Conservation (phyloP, 2,797 vertebrate species). For the Falco biarmicus region DNA sequence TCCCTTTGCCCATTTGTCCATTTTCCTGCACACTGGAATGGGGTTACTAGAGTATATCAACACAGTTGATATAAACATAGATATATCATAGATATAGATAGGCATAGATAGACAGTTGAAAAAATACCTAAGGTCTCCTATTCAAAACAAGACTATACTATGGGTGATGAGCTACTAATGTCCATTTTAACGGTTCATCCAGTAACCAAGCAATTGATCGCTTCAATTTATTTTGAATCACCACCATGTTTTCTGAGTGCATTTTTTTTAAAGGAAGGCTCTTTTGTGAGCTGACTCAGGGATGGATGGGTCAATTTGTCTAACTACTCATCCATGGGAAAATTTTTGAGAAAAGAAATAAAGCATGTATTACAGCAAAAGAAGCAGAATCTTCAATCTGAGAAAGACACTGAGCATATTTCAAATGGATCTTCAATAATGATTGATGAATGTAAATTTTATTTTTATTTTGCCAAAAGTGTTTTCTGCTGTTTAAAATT, state of each 20-base stretch:
- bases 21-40: background rate
- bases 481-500: background rate
- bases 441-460: background rate
- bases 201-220: background rate
- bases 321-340: background rate
- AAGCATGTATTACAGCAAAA: background rate
- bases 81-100: too few relatives aligned
- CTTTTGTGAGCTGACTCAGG: background rate
- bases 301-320: background rate
- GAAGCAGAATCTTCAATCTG: background rate
- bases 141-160: background rate
- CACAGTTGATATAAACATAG: too few relatives aligned
- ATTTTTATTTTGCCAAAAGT: background rate
- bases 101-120: background rate
- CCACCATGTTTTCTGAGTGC: background rate
- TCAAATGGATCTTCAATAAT: background rate
- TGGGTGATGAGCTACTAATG: background rate
- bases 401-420: background rate
- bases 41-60: background rate
- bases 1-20: background rate
- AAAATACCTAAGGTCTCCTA: background rate
- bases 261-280: background rate
- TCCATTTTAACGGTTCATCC: background rate
- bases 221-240: background rate
- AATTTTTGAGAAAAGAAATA: background rate